phyloP scores from a whole-genome alignment of 2,888 invertebrate species.

The Acanthosepion lycidas region DNA sequence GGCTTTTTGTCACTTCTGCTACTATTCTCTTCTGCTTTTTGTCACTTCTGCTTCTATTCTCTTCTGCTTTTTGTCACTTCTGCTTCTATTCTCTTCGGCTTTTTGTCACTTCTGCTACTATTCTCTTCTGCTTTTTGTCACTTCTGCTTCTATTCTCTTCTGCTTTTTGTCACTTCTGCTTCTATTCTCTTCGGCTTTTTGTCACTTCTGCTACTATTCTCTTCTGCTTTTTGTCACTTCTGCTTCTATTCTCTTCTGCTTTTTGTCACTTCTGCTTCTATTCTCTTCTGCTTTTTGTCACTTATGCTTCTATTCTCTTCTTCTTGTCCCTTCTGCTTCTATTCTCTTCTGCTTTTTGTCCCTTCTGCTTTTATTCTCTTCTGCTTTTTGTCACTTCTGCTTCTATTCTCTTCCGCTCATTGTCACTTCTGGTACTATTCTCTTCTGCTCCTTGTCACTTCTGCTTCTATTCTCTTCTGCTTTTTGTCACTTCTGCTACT shows the following conservation, averaged over 20 bases:
- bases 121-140: not conserved
- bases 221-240: not conserved
- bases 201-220: rapidly evolving
- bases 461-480: not conserved
- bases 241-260: not conserved
- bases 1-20: too few species aligned
- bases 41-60: too few species aligned
- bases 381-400: not conserved
- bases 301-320: too few species aligned
- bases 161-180: not conserved
- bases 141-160: not conserved
- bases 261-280: not conserved
- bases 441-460: not conserved
- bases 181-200: not conserved
- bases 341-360: not conserved
- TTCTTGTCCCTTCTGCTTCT: not conserved
- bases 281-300: not conserved
- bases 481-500: not conserved
- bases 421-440: not conserved
- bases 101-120: rapidly evolving
- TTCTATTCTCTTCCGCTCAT: not conserved
- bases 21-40: too few species aligned
- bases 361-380: not conserved
- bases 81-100: not conserved
- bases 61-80: not conserved